A percentile compares a stretch with the other conserved stretches of the same genome.
These are phyloP conservation scores for Seira ritae DNA, from an alignment of 2,888 invertebrate genomes.

Conservation along the genomic window DNA sequence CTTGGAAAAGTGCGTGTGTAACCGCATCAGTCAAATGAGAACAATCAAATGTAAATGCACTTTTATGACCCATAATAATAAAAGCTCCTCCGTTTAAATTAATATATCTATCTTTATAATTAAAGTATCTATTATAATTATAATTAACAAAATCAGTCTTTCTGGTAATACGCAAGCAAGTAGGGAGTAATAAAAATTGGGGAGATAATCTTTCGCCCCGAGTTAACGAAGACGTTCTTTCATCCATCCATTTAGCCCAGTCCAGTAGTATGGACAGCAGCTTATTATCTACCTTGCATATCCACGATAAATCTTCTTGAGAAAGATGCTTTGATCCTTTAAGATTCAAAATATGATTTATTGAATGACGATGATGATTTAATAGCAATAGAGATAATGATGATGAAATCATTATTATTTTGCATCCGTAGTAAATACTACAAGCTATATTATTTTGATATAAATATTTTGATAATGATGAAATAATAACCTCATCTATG, in stretches of 20 bases:
- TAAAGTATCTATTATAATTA: neutral
- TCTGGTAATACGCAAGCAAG: neutral
- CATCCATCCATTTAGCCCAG: neutral
- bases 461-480: neutral
- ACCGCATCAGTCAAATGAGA: too few species aligned
- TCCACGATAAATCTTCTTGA: neutral
- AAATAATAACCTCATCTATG: neutral
- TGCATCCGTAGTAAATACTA: neutral
- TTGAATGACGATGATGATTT: conserved; percentile 32
- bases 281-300: neutral
- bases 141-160: neutral
- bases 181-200: neutral
- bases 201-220: neutral
- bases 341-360: conserved; percentile 32
- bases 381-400: conserved; percentile 27
- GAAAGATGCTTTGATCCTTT: neutral
- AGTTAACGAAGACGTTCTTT: neutral
- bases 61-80: neutral
- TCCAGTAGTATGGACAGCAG: neutral
- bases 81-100: neutral
- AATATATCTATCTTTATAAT: neutral
- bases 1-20: too few species aligned
- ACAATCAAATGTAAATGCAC: too few species aligned
- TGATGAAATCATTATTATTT: conserved; percentile 31
- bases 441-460: neutral